Percentiles rank a stretch among this genome's conserved stretches.
Conservation (phyloP, 2,113 vertebrate species). For the Callochromis pleurospilus region DNA sequence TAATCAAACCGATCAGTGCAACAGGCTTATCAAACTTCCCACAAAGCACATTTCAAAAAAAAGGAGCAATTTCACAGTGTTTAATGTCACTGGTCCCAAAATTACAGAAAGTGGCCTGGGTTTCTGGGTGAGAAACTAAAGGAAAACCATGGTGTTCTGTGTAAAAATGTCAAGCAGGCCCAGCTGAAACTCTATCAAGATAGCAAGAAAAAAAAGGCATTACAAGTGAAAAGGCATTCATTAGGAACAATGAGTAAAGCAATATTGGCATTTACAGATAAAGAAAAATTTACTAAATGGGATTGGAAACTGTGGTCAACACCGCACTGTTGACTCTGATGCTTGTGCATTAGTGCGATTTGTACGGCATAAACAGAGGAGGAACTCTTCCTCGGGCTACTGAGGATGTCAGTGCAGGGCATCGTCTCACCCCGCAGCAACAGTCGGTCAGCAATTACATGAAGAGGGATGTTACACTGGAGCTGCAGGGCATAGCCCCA, state of each 20-base stretch:
- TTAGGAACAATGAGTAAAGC: neutral
- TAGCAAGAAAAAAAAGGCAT: neutral
- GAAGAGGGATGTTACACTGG: neutral
- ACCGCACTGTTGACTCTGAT: neutral
- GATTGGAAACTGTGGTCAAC: neutral
- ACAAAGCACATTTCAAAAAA: neutral
- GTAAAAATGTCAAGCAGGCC: neutral
- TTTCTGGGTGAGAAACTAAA: neutral
- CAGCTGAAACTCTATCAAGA: neutral
- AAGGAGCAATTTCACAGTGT: neutral
- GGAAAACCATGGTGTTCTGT: neutral
- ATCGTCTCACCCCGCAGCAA: neutral
- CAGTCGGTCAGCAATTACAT: neutral
- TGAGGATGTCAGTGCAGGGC: neutral
- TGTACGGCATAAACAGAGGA: neutral
- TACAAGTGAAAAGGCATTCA: neutral
- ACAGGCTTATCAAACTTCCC: neutral
- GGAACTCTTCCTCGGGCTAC: neutral
- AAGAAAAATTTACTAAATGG: accelerated
- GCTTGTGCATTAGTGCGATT: neutral
- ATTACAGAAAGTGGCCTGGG: neutral
- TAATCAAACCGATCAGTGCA: neutral
- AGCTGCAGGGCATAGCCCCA: neutral
- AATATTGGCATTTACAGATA: neutral
- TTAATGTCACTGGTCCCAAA: neutral